These are phyloP conservation scores for Cheilosia urbana DNA, from an alignment of 2,888 invertebrate genomes.

Conservation along the genomic window DNA sequence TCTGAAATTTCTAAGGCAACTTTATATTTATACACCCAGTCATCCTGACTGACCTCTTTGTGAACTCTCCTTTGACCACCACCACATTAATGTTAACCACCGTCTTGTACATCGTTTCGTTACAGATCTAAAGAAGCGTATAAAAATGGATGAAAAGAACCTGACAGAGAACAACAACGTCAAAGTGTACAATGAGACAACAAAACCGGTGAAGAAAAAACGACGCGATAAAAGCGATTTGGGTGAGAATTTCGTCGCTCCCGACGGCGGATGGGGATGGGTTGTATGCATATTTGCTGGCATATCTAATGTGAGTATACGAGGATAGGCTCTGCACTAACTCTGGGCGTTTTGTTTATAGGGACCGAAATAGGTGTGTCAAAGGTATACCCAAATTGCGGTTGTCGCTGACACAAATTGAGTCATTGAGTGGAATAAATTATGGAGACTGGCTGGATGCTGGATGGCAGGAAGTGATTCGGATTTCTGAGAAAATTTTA, in stretches of 20 bases:
- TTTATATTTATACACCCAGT: not conserved
- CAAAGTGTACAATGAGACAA: conserved; percentile 81
- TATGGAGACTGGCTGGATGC: not conserved
- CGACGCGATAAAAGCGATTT: conserved; percentile 83
- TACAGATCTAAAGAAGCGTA: conserved; percentile 49
- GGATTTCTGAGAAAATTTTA: conserved; percentile 1
- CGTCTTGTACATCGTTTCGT: conserved; percentile 7
- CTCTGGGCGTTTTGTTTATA: conserved; percentile 11
- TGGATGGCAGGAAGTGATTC: not conserved
- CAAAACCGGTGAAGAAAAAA: conserved; percentile 83
- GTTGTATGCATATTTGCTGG: conserved; percentile 89
- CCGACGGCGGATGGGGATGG: conserved; percentile 92
- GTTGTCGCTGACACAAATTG: conserved; percentile 39
- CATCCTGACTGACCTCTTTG: not conserved
- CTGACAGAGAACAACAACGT: conserved; percentile 78
- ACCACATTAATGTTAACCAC: not conserved
- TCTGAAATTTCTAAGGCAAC: not conserved
- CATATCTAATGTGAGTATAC: conserved; percentile 88
- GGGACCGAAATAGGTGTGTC: conserved; percentile 1
- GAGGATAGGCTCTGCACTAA: conserved; percentile 11
- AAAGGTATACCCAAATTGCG: conserved; percentile 15
- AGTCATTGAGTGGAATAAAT: conserved; percentile 13
- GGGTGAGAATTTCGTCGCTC: conserved; percentile 87
- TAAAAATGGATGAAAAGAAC: conserved; percentile 57
- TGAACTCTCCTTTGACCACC: conserved; percentile 16